These are phyloP conservation scores for Triplophysa yarkandensis DNA, from an alignment of 2,797 vertebrate species.

Conservation along the genomic window DNA sequence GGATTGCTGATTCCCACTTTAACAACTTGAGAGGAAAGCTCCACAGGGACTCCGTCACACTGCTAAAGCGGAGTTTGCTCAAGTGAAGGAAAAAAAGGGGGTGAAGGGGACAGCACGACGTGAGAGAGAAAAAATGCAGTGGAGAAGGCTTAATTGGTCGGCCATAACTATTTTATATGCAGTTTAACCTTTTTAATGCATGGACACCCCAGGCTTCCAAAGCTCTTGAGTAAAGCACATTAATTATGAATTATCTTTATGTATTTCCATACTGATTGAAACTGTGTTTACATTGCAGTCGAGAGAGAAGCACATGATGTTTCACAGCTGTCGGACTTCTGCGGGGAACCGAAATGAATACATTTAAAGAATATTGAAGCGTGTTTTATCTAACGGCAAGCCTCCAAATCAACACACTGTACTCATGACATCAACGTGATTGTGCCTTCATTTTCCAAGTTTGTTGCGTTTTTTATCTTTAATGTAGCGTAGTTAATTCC, in stretches of 20 bases:
- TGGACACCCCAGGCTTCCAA: conserved; percentile 70
- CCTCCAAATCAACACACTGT: not conserved
- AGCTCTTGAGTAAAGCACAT: conserved; percentile 58
- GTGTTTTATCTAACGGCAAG: not conserved
- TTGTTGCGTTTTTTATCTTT: no score
- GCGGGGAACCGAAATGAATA: not conserved
- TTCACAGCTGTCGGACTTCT: not conserved
- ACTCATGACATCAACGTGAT: not conserved
- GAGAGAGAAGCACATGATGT: not conserved
- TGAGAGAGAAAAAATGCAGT: conserved; percentile 27
- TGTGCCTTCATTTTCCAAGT: not conserved
- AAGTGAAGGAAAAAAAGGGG: conserved; percentile 55
- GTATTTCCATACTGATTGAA: conserved; percentile 18
- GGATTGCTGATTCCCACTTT: conserved; percentile 74
- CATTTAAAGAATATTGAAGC: not conserved
- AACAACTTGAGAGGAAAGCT: conserved; percentile 70
- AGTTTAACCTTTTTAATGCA: conserved; percentile 82
- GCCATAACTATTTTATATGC: conserved; percentile 77
- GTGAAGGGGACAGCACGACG: conserved; percentile 3
- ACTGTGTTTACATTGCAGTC: conserved; percentile 19
- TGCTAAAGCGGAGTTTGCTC: conserved; percentile 65
- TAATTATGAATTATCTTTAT: conserved; percentile 50
- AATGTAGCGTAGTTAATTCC: no score
- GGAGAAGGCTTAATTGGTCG: conserved; percentile 83
- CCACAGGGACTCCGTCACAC: conserved; percentile 75